Base-by-base conservation (phyloP, 2,113 vertebrate genomes). In the Erpornis zantholeuca region DNA sequence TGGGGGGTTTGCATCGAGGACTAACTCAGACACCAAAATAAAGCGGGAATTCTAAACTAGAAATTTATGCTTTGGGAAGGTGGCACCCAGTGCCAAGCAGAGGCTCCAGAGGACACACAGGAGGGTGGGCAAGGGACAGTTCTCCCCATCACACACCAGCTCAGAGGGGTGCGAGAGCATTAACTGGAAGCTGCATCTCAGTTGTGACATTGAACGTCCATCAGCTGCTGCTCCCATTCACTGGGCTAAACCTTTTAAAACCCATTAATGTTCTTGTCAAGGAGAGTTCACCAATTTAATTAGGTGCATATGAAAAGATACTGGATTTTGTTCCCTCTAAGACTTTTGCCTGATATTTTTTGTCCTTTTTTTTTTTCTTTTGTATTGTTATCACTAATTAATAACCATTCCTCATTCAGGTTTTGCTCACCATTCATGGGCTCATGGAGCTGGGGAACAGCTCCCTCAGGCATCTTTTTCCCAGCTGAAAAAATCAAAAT, bases 251-350 rank as follows among this genome's bases (percentile, higher is more conserved):
- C 33, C 79, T 81, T 88, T 90, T 47, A 3, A 27, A 92, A 83
- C 45, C 27, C 63, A 47, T 80, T 90, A 86, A 9, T 52, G 52
- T 25, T 90, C 95, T 61, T 86, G 59, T 50, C 88, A 73, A 93
- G 88, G 50, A 92, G 79, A 90, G 79, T 68, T 78, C 27, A 4
- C 80, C 76, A 66, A 61, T 90, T 92, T 95, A 95, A 94, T 96
- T 93, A 96, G 68, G 82, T 83, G 72, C 59, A 38, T 38, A 81
- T 86, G 76, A 94, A 96, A 94, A 95, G 82, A 83, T 31, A 72
- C 42, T 35, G 76, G 28, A 63, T 93, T 94, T 94, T 94, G 59
- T 90, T 90, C 86, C 79, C 77, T 35, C 49, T 77, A 78, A 88
- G 82, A 38, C 82, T 92, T 88, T 81, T 66, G 76, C 47, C 69